Base-by-base conservation (phyloP, 1,140 invertebrate genomes). In the Stenopsyche tienmushanensis region DNA sequence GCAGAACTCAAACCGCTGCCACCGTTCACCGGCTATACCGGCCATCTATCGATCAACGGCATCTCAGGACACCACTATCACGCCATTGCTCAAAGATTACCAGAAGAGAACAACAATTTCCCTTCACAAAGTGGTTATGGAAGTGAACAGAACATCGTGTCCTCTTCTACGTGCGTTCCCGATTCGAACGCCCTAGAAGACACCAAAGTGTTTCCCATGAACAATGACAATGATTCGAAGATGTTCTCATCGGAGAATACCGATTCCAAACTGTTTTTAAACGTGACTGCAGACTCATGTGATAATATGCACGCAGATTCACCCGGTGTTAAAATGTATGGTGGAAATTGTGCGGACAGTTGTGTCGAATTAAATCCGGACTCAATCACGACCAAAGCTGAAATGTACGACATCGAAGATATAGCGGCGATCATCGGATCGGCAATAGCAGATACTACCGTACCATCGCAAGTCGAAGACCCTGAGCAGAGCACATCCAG, bases 361-460 rank as follows among this genome's bases (percentile, higher is more conserved):
- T 66, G 71, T 49, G 66, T 50, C 5, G 71, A 72, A 3, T 73
- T 76, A 44, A 79, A 79, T 62, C 76, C 80, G 29, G 81, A 82
- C 62, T 75, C 74, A 1, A 78, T 80, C 65, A 72, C 72, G 0
- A 71, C 74, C 13, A 83, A 83, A 71, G 76, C 75, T 0, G 81
- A 83, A 72, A 77, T 81, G 15, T 88, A 88, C 73, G 91, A 92
- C 71, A 86, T 86, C 53, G 91, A 93, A 64, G 92, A 93, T 71
- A 91, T 94, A 64, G 91, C 91, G 0, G 90, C 91, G 15, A 90
- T 94, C 18, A 93, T 94, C 55, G 90, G 91, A 0, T 92, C 89
- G 0, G 91, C 91, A n/a, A 94, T 94, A 67, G 91, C 91, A 0
- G 92, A 93, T 71, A 92, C 90, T 1, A 92, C 91, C 0, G 89